Conservation (phyloP, 2,888 invertebrate species). For the Nemurella pictetii region DNA sequence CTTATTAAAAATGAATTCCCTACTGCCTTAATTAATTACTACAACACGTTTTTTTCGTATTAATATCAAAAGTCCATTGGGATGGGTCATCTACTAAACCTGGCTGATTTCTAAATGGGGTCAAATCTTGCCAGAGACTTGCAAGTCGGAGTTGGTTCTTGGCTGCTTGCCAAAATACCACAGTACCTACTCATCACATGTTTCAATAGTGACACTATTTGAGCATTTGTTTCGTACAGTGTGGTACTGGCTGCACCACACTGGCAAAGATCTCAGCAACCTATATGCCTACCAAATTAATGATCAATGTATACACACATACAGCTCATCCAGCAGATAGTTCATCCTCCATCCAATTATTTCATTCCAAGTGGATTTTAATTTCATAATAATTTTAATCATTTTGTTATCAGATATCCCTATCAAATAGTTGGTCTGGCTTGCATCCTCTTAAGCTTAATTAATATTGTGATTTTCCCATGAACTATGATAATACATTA, state of each 20-base stretch:
- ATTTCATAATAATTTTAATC: no score
- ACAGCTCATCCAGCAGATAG: no score
- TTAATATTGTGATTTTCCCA: no score
- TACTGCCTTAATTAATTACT: neutral
- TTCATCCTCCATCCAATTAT: no score
- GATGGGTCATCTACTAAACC: neutral
- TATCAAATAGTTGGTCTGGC: no score
- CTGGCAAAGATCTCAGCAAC: neutral
- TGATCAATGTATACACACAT: no score
- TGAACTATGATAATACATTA: neutral
- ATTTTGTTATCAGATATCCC: no score
- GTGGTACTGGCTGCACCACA: neutral
- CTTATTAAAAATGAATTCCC: neutral
- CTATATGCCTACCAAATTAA: no score
- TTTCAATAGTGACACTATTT: constrained; percentile 3
- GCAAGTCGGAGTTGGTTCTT: neutral
- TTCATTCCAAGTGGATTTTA: no score
- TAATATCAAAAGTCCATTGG: neutral
- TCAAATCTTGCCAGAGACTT: constrained; percentile 13
- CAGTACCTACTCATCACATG: neutral
- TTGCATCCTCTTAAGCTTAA: no score
- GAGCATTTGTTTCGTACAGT: neutral
- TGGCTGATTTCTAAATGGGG: constrained; percentile 4
- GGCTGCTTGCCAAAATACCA: neutral
- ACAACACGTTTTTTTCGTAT: neutral